phyloP scores from a whole-genome alignment of 2,888 invertebrate species.

The Mythimna lalbum region DNA sequence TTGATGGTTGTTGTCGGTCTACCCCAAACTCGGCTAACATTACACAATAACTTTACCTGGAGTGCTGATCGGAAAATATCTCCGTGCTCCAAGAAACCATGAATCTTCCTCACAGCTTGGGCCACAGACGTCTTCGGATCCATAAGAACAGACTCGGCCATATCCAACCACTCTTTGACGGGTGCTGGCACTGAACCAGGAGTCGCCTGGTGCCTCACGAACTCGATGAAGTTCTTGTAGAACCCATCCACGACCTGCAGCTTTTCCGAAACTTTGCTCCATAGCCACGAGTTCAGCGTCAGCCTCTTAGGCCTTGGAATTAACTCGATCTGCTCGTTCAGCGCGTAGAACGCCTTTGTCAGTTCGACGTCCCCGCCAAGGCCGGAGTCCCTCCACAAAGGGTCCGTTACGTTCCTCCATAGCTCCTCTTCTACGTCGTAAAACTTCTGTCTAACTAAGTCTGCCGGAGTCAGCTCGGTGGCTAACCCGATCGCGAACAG shows the following conservation, averaged over 20 bases:
- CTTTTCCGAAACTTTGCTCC: conserved; percentile 92
- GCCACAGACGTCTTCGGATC: conserved; percentile 91
- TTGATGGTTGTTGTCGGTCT: conserved; percentile 49
- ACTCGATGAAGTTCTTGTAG: conserved; percentile 92
- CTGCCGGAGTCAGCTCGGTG: conserved; percentile 86
- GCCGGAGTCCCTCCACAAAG: conserved; percentile 79
- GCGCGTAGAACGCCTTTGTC: conserved; percentile 90
- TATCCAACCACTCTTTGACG: conserved; percentile 89
- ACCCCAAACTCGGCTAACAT: conserved; percentile 49
- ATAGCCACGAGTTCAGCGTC: conserved; percentile 90
- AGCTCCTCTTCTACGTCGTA: conserved; percentile 90
- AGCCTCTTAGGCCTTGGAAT: conserved; percentile 75
- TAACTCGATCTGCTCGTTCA: conserved; percentile 88
- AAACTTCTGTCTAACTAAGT: conserved; percentile 91
- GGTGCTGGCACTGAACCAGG: conserved; percentile 83
- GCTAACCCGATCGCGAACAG: conserved; percentile 74
- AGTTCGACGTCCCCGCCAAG: conserved; percentile 89
- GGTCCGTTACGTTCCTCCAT: conserved; percentile 85
- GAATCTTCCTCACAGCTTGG: conserved; percentile 90
- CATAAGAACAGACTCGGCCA: conserved; percentile 92
- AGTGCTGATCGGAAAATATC: conserved; percentile 91
- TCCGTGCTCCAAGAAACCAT: conserved; percentile 91
- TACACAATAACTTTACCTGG: conserved; percentile 88
- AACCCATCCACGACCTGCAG: conserved; percentile 92
- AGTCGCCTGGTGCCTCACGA: conserved; percentile 85